Evolutionary conservation across 2,113 vertebrate genomes (phyloP), one percentile per base, ranked within the genome.

Genomic region (Cromileptes altivelis): DNA sequence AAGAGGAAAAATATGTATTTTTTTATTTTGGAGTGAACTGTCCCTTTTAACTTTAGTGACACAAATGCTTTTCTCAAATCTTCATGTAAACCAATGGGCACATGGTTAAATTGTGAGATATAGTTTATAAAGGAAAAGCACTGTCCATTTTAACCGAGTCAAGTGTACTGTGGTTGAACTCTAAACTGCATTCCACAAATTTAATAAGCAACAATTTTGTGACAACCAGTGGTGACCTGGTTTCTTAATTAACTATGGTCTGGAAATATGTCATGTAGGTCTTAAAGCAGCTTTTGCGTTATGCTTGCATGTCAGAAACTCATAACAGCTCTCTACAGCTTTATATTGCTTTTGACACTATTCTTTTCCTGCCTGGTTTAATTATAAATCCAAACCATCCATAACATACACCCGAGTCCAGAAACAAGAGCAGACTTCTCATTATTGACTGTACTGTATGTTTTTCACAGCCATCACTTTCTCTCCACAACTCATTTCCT

Each of bases 301-400:
- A 64, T 53, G 25, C 47, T 75, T 74, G 55, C 81, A 88, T 77
- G 81, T 77, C 62, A 79, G 25, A 78, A 75, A 63, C 62, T 47
- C 49, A 61, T 72, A 69, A 73, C 61, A 47, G 71, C 30, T 70
- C 45, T 23, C 33, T 67, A 13, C 64, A 77, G 75, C 70, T 77
- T 90, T 69, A 85, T 78, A 82, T 79, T 78, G 58, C 58, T 85
- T 90, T 79, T 88, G 70, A 83, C 87, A 70, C 65, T 21, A 10
- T 75, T 82, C 47, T 75, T 58, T 75, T 55, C 47, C 65, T 74
- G 61, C 33, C 37, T 4, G 37, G 63, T 87, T 82, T 81, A 83
- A 91, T 91, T 90, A 80, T 62, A 61, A 88, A 86, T 81, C 45
- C 70, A 81, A 85, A 80, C 85, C 81, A 87, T 67, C 69, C 85